Percentiles rank a stretch among this genome's conserved stretches.
Conservation (phyloP, 1,140 invertebrate genomes). For the Contarinia nasturtii region DNA sequence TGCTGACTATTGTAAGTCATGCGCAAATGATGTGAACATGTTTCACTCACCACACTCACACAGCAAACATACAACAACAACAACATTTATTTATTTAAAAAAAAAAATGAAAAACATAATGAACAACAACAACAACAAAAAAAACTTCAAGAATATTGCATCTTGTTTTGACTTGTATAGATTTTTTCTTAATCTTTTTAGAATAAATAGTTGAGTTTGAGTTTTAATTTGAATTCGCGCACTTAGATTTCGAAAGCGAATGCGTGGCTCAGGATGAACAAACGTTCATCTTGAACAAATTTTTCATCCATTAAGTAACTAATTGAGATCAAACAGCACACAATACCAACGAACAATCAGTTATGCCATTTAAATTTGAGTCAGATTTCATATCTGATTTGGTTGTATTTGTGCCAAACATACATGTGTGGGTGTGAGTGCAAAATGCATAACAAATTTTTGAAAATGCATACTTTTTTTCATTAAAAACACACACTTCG, state of each 20-base stretch:
- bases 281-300: neutral
- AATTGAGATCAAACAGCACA: neutral
- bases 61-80: too few species aligned
- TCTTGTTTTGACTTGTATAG: neutral
- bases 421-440: neutral
- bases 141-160: neutral
- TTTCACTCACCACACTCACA: too few species aligned
- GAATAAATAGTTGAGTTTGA: neutral
- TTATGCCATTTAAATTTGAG: neutral
- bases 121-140: too few species aligned
- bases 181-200: neutral
- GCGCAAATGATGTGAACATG: slow-evolving; percentile 9
- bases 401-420: neutral
- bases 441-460: too few species aligned
- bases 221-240: too few species aligned
- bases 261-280: too few species aligned
- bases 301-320: neutral
- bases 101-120: too few species aligned
- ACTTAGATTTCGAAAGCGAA: too few species aligned
- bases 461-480: too few species aligned
- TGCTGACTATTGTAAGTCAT: slow-evolving; percentile 45
- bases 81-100: too few species aligned
- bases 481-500: too few species aligned
- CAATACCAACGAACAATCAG: neutral
- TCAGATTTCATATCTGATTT: neutral